These are phyloP conservation scores for Masnerella sp. DNA, from an alignment of 2,888 invertebrate genomes.

Conservation along the genomic window DNA sequence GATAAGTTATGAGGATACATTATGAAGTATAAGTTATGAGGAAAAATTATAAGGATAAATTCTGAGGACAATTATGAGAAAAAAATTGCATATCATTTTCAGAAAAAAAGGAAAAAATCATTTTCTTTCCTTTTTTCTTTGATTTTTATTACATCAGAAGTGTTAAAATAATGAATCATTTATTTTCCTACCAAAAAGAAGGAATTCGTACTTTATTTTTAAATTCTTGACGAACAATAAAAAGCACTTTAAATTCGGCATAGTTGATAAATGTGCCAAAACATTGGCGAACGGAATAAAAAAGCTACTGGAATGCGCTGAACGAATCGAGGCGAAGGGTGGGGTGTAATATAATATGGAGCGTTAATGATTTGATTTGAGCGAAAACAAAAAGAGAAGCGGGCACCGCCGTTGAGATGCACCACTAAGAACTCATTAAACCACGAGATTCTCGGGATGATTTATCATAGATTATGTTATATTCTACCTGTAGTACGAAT, in stretches of 20 bases:
- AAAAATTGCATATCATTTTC: too few species aligned
- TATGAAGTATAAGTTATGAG: too few species aligned
- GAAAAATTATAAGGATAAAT: too few species aligned
- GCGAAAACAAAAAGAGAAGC: slow-evolving; percentile 67
- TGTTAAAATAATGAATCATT: too few species aligned
- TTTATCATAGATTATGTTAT: slow-evolving; percentile 75
- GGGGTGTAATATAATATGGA: slow-evolving; percentile 57
- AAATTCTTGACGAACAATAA: background rate
- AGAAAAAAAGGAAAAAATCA: too few species aligned
- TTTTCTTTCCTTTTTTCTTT: too few species aligned
- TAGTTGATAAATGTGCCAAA: slow-evolving; percentile 38
- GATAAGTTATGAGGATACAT: too few species aligned
- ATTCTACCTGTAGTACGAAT: slow-evolving; percentile 66
- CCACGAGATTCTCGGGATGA: slow-evolving; percentile 67
- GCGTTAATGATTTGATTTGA: slow-evolving; percentile 75
- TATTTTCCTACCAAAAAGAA: background rate
- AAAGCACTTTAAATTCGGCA: slow-evolving; percentile 30
- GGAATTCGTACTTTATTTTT: background rate
- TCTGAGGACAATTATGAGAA: too few species aligned
- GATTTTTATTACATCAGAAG: too few species aligned
- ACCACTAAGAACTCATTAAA: slow-evolving; percentile 61
- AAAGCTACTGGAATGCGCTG: slow-evolving; percentile 56
- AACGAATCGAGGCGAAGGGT: slow-evolving; percentile 39
- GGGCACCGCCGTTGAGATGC: slow-evolving; percentile 52
- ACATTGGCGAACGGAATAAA: slow-evolving; percentile 46